Evolutionary conservation across 1,140 invertebrate species (phyloP).

Genomic region (Nasonia giraulti): DNA sequence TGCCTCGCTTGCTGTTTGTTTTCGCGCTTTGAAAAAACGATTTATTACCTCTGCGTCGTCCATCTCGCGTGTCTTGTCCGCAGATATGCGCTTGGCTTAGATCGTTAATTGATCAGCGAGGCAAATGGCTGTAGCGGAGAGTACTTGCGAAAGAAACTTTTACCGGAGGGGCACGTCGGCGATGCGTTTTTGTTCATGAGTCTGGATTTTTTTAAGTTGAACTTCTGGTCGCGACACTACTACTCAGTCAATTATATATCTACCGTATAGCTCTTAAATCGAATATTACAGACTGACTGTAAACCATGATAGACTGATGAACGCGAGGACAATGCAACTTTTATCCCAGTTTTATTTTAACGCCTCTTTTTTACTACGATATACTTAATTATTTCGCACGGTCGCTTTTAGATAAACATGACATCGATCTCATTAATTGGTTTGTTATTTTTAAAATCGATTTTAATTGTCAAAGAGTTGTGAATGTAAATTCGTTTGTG

Average conservation of each 20-base stretch:
- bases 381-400: background rate
- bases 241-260: conserved; percentile 18
- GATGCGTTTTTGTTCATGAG: background rate
- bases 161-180: background rate
- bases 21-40: background rate
- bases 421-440: conserved; percentile 3
- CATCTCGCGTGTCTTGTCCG: background rate
- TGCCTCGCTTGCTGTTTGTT: background rate
- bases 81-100: background rate
- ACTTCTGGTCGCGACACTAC: background rate
- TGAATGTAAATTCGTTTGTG: background rate
- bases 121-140: too few relatives aligned
- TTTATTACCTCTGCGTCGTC: background rate
- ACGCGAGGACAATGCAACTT: conserved; percentile 17
- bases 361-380: background rate
- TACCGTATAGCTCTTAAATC: conserved; percentile 15
- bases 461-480: background rate
- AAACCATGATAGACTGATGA: conserved; percentile 27
- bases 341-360: background rate
- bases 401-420: background rate
- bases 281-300: conserved; percentile 19
- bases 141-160: background rate
- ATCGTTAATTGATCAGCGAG: background rate
- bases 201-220: background rate
- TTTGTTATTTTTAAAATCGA: background rate